Conservation (phyloP, 1,140 invertebrate genomes). For the Bilobella aurantiaca region DNA sequence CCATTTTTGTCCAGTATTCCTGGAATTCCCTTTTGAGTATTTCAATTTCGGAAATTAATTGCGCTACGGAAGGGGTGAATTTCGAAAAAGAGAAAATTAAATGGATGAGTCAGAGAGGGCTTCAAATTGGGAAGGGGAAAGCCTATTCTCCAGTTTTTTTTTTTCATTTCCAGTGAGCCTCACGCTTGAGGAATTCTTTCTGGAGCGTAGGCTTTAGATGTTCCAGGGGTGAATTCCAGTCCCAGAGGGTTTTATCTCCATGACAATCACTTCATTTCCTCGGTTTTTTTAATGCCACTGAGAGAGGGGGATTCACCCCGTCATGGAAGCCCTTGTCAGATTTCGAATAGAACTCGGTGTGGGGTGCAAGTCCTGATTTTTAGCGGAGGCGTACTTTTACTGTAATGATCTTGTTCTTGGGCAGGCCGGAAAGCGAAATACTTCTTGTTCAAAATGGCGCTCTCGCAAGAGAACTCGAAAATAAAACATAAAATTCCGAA, state of each 20-base stretch:
- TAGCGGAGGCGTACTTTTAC: too few species aligned
- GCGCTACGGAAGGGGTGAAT: not conserved
- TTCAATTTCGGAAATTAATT: not conserved
- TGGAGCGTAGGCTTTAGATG: not conserved
- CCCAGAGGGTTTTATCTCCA: conserved; percentile 17
- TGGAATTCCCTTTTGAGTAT: not conserved
- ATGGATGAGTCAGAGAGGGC: conserved; percentile 9
- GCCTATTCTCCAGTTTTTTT: not conserved
- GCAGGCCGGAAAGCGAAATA: too few species aligned
- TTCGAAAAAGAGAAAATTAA: not conserved
- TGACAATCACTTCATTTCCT: conserved; percentile 8
- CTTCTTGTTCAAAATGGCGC: too few species aligned
- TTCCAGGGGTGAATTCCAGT: conserved; percentile 10
- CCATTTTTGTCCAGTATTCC: not conserved
- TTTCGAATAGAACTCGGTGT: too few species aligned
- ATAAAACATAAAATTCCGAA: too few species aligned
- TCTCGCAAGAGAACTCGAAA: too few species aligned
- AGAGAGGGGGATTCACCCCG: not conserved
- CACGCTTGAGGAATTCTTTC: not conserved
- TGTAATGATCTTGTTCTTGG: too few species aligned
- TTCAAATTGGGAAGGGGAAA: not conserved
- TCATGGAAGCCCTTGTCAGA: too few species aligned
- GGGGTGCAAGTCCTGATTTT: too few species aligned
- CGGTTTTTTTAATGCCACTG: not conserved
- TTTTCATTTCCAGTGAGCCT: not conserved